Evolutionary conservation across 2,797 vertebrate genomes (phyloP).

Genomic region (Thamnophis elegans): DNA sequence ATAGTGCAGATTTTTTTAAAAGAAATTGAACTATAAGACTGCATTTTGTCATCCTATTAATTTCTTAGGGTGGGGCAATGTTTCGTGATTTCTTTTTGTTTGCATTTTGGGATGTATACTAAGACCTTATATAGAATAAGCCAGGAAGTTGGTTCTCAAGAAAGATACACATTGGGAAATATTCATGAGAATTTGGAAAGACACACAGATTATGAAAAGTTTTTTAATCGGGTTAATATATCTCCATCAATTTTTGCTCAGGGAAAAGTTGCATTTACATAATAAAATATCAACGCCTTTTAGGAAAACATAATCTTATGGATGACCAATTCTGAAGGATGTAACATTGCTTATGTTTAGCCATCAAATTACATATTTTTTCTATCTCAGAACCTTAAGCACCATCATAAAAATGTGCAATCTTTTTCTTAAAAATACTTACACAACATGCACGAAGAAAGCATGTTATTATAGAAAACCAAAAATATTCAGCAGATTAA

Average conservation of each 20-base stretch:
- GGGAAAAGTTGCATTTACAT: neutral
- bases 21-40: neutral
- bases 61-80: neutral
- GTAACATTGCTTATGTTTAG: neutral
- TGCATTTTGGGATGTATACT: neutral
- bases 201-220: neutral
- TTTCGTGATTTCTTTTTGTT: neutral
- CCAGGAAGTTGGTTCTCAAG: neutral
- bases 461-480: constrained; percentile 40
- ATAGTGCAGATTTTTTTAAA: neutral
- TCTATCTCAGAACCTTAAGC: neutral
- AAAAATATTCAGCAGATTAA: constrained; percentile 54
- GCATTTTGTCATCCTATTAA: neutral
- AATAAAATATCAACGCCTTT: neutral
- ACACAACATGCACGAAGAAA: constrained; percentile 20
- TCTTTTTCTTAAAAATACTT: neutral
- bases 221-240: neutral
- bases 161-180: neutral
- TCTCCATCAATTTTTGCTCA: neutral
- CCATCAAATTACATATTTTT: constrained; percentile 5
- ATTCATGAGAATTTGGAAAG: neutral
- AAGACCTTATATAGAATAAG: neutral
- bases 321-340: neutral
- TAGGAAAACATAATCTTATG: neutral
- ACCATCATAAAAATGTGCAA: neutral